These are phyloP conservation scores for Limonius californicus DNA, from an alignment of 1,140 invertebrate genomes.

Conservation along the genomic window DNA sequence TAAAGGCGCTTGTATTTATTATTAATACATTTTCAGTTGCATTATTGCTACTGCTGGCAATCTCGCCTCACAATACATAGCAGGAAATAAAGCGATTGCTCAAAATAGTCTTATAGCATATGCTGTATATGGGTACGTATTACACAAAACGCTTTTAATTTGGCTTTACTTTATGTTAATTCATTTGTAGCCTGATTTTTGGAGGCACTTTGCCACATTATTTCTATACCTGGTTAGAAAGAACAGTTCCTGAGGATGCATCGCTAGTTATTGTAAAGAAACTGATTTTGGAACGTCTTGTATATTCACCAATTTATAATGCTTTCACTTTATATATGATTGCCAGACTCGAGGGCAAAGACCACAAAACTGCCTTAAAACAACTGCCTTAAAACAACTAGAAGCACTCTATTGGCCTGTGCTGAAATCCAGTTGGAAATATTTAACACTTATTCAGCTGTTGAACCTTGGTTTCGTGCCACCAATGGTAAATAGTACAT, in stretches of 20 bases:
- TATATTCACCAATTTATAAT: constrained; percentile 67
- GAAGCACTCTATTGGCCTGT: constrained; percentile 58
- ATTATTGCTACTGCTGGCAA: constrained; percentile 62
- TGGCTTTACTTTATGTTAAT: neutral
- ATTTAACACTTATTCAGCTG: constrained; percentile 65
- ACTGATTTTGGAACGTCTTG: constrained; percentile 61
- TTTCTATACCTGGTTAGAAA: constrained; percentile 62
- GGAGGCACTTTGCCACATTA: constrained; percentile 69
- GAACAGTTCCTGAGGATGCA: constrained; percentile 53
- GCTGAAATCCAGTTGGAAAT: constrained; percentile 66
- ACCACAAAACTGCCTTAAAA: constrained; percentile 55
- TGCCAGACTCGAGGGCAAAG: constrained; percentile 67
- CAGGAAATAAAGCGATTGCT: constrained; percentile 56
- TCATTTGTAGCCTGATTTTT: constrained; percentile 58
- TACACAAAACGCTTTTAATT: constrained; percentile 19
- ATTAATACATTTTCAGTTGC: constrained; percentile 49
- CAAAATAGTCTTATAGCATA: constrained; percentile 63
- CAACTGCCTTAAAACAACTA: constrained; percentile 58
- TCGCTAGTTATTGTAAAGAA: constrained; percentile 53
- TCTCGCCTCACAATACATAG: constrained; percentile 60
- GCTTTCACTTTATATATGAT: constrained; percentile 64
- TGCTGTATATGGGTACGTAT: constrained; percentile 63
- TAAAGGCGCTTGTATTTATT: neutral
- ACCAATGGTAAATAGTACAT: constrained; percentile 62
- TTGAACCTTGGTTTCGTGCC: constrained; percentile 68